phyloP scores from a whole-genome alignment of 2,797 vertebrate genomes.

The Allobates femoralis region DNA sequence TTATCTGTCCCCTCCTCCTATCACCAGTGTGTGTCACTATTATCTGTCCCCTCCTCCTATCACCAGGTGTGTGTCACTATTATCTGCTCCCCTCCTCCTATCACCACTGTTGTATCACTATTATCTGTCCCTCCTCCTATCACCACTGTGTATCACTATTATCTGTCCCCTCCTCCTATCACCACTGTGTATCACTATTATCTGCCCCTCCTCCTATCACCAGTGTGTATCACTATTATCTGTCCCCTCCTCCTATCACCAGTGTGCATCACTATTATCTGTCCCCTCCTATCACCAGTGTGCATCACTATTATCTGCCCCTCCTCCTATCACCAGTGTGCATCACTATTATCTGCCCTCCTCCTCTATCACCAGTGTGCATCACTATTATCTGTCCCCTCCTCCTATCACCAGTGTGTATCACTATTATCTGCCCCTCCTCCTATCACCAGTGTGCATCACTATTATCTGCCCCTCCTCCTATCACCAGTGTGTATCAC shows the following conservation, averaged over 20 bases:
- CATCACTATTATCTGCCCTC: slow-evolving; percentile 1
- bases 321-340: not conserved
- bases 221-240: not conserved
- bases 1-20: not conserved
- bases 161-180: not conserved
- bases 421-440: slow-evolving; percentile 9
- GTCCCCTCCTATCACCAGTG: not conserved
- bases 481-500: too few species aligned
- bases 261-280: slow-evolving; percentile 2
- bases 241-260: not conserved
- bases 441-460: not conserved
- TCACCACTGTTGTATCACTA: not conserved
- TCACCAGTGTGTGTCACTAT: not conserved
- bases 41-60: not conserved
- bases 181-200: not conserved
- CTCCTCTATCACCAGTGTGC: too few species aligned
- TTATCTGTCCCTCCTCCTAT: not conserved
- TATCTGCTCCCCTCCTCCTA: not conserved
- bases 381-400: slow-evolving; percentile 5
- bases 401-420: not conserved
- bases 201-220: not conserved
- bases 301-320: not conserved
- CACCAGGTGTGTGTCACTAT: too few species aligned
- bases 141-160: not conserved
- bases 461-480: slow-evolving; percentile 2